Base-by-base conservation (phyloP, 37 sponge, comb jelly and placozoan species). In the Chondrilla cf. caribensis region DNA sequence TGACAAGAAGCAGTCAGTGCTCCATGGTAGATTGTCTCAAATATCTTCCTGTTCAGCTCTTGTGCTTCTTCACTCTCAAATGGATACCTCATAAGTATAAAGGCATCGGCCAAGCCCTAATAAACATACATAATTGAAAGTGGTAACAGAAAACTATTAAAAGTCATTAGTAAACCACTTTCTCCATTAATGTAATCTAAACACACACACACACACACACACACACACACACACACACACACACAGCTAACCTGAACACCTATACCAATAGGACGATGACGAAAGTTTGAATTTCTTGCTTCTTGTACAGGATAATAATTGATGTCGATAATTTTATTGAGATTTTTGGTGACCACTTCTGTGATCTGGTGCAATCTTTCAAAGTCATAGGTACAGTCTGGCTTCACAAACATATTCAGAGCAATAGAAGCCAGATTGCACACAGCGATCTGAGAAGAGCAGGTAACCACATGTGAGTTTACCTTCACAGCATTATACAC, bases 391-490 rank as follows among this genome's bases (percentile, higher is more conserved):
- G 51, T 88, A 9, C 58, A 51, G 44, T 88, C 95, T 15, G 88
- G 51, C 3, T 44, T 71, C 25, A 98, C 97, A 66, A 92, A 98
- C 67, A 81, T 81, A 58, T 87, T 87, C 72, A 98, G 82, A 75
- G 99, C 99, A 78, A 98, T 86, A 47, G 97, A 96, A 31, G 99
- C 99, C 32, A 98, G 90, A 73, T 98, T 98, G 71, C 99, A 98
- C 41, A 98, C 99, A 58, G 99, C 99, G 47, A 97, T 93, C 93
- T 92, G 78, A 19, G 44, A 33, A 26, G 33, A 19, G 24, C 17
- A 54, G 21, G 35, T n/a, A n/a, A n/a, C n/a, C n/a, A n/a, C n/a
- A n/a, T n/a, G n/a, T n/a, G n/a, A n/a, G n/a, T n/a, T n/a, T n/a
- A n/a, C n/a, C n/a, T n/a, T n/a, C n/a, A n/a, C n/a, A n/a, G n/a